Evolutionary conservation across 1,140 invertebrate genomes (phyloP).

Genomic region (Probaryconus sp.): DNA sequence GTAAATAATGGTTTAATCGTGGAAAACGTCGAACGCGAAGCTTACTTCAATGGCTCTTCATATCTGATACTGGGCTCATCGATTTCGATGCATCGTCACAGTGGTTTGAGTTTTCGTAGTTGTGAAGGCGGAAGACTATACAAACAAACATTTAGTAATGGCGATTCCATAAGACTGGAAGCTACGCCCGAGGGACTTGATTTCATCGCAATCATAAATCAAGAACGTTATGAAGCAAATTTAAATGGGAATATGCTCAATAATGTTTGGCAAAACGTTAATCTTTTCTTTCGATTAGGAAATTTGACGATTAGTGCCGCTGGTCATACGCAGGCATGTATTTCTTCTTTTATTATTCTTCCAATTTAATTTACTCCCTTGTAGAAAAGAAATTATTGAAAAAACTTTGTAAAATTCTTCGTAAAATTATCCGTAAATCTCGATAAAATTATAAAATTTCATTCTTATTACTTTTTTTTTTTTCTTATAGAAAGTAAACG

Average conservation of each 20-base stretch:
- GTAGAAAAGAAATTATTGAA: too few species aligned
- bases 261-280: slow-evolving; percentile 90
- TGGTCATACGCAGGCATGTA: slow-evolving; percentile 75
- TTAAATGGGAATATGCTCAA: slow-evolving; percentile 84
- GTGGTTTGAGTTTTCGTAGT: slow-evolving; percentile 88
- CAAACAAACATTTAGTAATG: slow-evolving; percentile 83
- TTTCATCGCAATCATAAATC: slow-evolving; percentile 80
- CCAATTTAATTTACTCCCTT: background rate
- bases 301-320: slow-evolving; percentile 82
- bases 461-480: background rate
- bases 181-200: slow-evolving; percentile 83
- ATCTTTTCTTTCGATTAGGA: slow-evolving; percentile 82
- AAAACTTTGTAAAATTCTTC: too few species aligned
- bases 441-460: too few species aligned
- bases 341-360: slow-evolving; percentile 1
- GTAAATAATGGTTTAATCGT: slow-evolving; percentile 38
- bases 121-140: slow-evolving; percentile 87
- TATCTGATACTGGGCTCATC: slow-evolving; percentile 84
- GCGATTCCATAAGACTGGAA: slow-evolving; percentile 83
- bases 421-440: too few species aligned
- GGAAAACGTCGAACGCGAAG: slow-evolving; percentile 81
- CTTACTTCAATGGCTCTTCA: slow-evolving; percentile 88
- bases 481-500: background rate
- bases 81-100: slow-evolving; percentile 86
- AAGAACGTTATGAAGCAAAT: slow-evolving; percentile 80